These are phyloP conservation scores for Trachymyrmex septentrionalis DNA, from an alignment of 1,140 invertebrate species.

Conservation along the genomic window DNA sequence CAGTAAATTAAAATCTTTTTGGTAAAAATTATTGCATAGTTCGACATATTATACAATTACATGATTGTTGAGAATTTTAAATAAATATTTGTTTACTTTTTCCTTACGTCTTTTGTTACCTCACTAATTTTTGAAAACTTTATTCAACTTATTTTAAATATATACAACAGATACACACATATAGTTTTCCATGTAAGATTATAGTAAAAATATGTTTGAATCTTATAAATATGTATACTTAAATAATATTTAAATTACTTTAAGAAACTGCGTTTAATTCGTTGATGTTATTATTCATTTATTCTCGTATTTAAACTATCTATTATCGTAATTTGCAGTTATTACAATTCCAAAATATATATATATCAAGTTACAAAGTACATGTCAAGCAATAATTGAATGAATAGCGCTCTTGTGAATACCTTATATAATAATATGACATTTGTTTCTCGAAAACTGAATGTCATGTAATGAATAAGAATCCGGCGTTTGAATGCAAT, in stretches of 20 bases:
- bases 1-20: background rate
- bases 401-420: background rate
- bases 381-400: background rate
- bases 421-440: background rate
- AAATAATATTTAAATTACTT: background rate
- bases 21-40: background rate
- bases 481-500: background rate
- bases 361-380: background rate
- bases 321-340: slow-evolving; percentile 4
- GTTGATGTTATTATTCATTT: background rate
- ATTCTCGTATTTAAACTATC: background rate
- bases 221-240: background rate
- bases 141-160: background rate
- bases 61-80: background rate
- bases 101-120: background rate
- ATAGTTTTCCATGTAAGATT: background rate
- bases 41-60: background rate
- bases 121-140: background rate
- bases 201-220: background rate
- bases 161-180: background rate
- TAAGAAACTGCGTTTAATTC: background rate
- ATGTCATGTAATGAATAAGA: slow-evolving; percentile 13
- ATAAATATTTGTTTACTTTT: background rate
- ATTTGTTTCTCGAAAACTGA: background rate
- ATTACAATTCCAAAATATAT: background rate